Base-by-base conservation (phyloP, 2,797 vertebrate species). In the Acanthis flammea region DNA sequence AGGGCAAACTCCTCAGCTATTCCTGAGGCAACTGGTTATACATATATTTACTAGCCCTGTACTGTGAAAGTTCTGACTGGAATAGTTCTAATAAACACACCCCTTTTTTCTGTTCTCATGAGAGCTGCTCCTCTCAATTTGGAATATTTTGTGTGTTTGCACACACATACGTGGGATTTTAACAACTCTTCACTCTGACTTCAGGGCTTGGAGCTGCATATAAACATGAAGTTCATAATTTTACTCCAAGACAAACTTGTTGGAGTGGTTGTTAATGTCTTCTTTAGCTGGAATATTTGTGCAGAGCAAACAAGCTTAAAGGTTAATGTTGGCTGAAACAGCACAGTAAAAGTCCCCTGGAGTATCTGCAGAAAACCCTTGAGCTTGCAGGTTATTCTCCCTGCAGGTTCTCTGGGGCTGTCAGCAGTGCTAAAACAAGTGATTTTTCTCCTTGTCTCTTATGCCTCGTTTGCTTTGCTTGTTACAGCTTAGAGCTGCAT, bases 281-380 rank as follows among this genome's bases (percentile, higher is more conserved):
- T 31, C 45, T 89, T 85, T 63, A 78, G 74, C 86, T 80, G n/a
- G 61, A 25, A 45, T 92, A 51, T 86, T 92, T 92, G 76, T 68
- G 65, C 63, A 82, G 84, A 35, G 84, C 90, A 86, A 92, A 92
- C 91, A 78, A 18, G 33, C 75, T 92, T 62, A 33, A 45, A 71
- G 72, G 65, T 47, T 81, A 21, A 58, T 5, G 18, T 57, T 86
- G 91, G 39, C 63, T 76, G 85, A 66, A 82, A 19, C 50, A 58
- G 91, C 39, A 33, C 53, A 65, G 27, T 61, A n/a, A 44, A 66
- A 61, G 61, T 61, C 44, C 54, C 24, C 63, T 31, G 27, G 75
- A 72, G 61, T 63, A 75, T 80, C 57, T 85, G 48, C n/a, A 28
- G 15, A 12, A 51, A 85, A 47, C 44, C 27, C 76, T 88, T 53